Evolutionary conservation across 2,113 vertebrate genomes (phyloP).

Genomic region (Emydocephalus ijimae): DNA sequence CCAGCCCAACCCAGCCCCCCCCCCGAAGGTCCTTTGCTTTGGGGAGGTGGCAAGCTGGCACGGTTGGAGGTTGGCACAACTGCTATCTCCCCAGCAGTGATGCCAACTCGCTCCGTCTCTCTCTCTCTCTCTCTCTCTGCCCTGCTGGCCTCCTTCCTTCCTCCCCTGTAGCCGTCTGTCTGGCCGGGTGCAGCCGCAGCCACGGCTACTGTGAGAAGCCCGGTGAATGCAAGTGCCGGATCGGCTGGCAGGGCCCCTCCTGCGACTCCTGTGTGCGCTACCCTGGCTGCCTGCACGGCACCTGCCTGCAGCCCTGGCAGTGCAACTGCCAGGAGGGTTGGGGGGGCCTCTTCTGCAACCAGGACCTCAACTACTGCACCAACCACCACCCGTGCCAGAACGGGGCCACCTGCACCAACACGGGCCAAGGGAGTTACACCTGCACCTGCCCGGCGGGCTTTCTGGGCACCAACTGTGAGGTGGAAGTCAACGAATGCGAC

Average conservation of each 20-base stretch:
- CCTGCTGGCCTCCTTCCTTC: not conserved
- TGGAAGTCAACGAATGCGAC: slow-evolving; percentile 79
- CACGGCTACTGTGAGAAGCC: slow-evolving; percentile 79
- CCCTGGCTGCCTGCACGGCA: slow-evolving; percentile 79
- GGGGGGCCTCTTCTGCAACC: slow-evolving; percentile 81
- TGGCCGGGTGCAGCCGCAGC: slow-evolving; percentile 72
- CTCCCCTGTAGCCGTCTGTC: slow-evolving; percentile 72
- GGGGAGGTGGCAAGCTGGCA: slow-evolving; percentile 63
- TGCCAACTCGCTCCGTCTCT: not conserved
- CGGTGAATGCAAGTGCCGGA: slow-evolving; percentile 75
- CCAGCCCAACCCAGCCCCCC: not conserved
- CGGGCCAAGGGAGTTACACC: slow-evolving; percentile 80
- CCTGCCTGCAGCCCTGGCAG: slow-evolving; percentile 75
- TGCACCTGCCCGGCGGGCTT: slow-evolving; percentile 75
- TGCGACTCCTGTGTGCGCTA: slow-evolving; percentile 76
- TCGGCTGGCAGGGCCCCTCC: slow-evolving; percentile 80
- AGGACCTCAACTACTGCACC: slow-evolving; percentile 85
- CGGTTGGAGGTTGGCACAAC: slow-evolving; percentile 54
- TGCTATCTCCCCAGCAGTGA: not conserved
- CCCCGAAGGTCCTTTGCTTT: slow-evolving; percentile 55
- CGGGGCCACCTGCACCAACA: slow-evolving; percentile 81
- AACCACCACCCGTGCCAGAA: slow-evolving; percentile 80
- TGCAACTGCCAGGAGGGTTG: slow-evolving; percentile 82
- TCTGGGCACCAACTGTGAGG: slow-evolving; percentile 72
- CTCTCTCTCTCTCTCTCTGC: not conserved